phyloP scores from a whole-genome alignment of 2,113 vertebrate species.

The Megaptera novaeangliae region DNA sequence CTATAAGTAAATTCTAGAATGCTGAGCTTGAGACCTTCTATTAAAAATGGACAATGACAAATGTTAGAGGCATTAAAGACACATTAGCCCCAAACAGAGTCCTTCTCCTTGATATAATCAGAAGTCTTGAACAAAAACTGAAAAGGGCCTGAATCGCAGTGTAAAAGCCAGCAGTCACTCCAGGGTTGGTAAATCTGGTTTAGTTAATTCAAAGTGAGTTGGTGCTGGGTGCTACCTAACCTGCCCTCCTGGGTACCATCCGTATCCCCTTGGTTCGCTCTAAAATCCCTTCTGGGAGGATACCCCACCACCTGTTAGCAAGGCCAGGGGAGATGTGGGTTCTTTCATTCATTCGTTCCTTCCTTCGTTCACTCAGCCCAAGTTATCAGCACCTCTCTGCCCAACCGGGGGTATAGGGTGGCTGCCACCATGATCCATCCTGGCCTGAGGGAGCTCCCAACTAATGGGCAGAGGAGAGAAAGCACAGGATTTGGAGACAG shows the following conservation, averaged over 20 bases:
- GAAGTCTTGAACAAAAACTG: background rate
- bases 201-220: background rate
- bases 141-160: background rate
- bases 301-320: background rate
- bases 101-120: background rate
- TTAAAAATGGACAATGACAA: constrained; percentile 20
- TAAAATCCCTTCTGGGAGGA: background rate
- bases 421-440: background rate
- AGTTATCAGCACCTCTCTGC: background rate
- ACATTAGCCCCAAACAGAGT: background rate
- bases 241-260: no score
- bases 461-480: background rate
- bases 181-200: background rate
- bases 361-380: background rate
- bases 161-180: background rate
- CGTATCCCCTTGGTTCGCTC: background rate
- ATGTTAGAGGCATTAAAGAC: background rate
- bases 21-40: background rate
- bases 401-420: background rate
- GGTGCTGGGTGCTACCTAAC: background rate
- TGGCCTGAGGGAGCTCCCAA: background rate
- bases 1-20: background rate
- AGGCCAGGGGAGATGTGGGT: background rate
- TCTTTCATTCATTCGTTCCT: background rate
- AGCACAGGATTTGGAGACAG: background rate